Evolutionary conservation across 2,113 vertebrate species (phyloP), one percentile per base, ranked within the genome.

Genomic region (Xerus inauris): DNA sequence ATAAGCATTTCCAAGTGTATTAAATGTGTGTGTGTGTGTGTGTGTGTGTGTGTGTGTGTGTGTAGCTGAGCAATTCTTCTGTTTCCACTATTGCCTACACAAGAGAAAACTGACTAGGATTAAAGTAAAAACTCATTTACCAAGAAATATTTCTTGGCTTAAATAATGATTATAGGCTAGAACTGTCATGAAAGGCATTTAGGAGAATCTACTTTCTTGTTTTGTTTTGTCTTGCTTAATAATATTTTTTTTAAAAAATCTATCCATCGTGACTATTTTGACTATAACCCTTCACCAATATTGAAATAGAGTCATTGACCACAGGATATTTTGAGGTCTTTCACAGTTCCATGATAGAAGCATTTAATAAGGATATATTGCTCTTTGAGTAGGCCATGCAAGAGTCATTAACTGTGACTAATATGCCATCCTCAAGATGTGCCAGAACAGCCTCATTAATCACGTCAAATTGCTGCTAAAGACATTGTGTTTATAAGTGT

Each of bases 401-500:
- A 79, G 93, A 95, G 94, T 95, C 96, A 95, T 97, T 95, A 97
- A 96, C 94, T 93, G 79, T 97, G 94, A 98, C 97, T 97, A 97
- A 98, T 97, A 97, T 40, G 95, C 85, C 77, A 6, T 94, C 81
- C 94, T 95, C 12, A 28, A 96, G 97, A 94, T 81, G 85, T 87
- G 94, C 92, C 30, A 86, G 26, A 94, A 5, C 2, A 96, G 16
- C 4, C 9, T 96, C 91, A 97, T 73, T 79, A 97, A 97, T 95
- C 91, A 49, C 38, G 4, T 4, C 76, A 94, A 35, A 81, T 90
- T 94, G 75, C 20, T 86, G 30, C 67, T 97, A 89, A 12, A 73
- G 87, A 81, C 65, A 67, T 24, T 89, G 30, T 87, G 91, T 87
- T n/a, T 12, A 6, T 57, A 72, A 65, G 42, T 92, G 0, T 90